Percentiles rank a stretch among this genome's conserved stretches.
Evolutionary conservation across 2,113 vertebrate genomes (phyloP).

Genomic region (Tamias sibiricus): DNA sequence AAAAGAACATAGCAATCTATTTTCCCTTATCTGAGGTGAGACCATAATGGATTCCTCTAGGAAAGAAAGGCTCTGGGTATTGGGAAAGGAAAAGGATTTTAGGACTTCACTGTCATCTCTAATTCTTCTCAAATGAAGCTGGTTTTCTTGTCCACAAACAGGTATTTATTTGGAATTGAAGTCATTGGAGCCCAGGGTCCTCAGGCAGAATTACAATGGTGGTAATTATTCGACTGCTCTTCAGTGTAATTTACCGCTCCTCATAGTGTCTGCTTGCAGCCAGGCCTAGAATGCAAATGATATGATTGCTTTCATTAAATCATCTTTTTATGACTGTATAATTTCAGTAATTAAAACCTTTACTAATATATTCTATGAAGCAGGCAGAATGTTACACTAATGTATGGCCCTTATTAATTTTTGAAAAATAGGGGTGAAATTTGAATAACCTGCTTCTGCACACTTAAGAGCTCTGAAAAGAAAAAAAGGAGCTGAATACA

Average conservation of each 20-base stretch:
- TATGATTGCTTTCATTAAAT: slow-evolving; percentile 82
- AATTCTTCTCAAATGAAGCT: neutral
- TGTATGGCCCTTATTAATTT: slow-evolving; percentile 76
- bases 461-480: slow-evolving; percentile 64
- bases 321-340: slow-evolving; percentile 80
- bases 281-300: slow-evolving; percentile 80
- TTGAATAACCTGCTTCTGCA: slow-evolving; percentile 60
- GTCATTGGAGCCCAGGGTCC: slow-evolving; percentile 36
- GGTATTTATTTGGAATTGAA: slow-evolving; percentile 60
- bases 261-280: slow-evolving; percentile 52
- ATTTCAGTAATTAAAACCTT: slow-evolving; percentile 86
- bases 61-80: slow-evolving; percentile 18
- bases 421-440: slow-evolving; percentile 79
- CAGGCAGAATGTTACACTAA: slow-evolving; percentile 76
- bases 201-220: slow-evolving; percentile 62
- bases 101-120: neutral
- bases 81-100: slow-evolving; percentile 1
- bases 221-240: slow-evolving; percentile 71
- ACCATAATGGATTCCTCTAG: neutral
- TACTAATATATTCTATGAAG: slow-evolving; percentile 76
- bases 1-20: slow-evolving; percentile 29
- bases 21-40: slow-evolving; percentile 31
- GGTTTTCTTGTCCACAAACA: neutral
- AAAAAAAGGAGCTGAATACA: slow-evolving; percentile 17
- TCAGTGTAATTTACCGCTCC: slow-evolving; percentile 54